Evolutionary conservation across 2,797 vertebrate genomes (phyloP).

Genomic region (Pangasius larnaudii): DNA sequence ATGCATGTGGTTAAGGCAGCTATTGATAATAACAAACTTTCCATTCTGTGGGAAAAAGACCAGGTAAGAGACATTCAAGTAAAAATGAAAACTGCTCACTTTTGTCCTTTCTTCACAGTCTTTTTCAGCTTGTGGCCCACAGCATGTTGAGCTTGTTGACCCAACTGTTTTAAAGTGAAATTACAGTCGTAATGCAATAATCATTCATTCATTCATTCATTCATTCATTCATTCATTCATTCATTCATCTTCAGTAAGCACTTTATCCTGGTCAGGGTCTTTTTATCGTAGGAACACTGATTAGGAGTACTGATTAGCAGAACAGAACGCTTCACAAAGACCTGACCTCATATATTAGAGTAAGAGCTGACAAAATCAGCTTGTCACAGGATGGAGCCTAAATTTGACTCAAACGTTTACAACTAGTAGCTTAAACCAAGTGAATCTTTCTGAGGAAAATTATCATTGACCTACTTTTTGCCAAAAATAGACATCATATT

Average conservation of each 20-base stretch:
- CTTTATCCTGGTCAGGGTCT: not conserved
- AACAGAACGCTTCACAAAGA: not conserved
- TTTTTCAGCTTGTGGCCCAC: not conserved
- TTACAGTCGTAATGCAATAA: not conserved
- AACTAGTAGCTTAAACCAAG: not conserved
- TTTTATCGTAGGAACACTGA: not conserved
- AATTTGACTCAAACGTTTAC: not conserved
- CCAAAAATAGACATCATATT: too few species aligned
- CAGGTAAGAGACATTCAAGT: conserved; percentile 77
- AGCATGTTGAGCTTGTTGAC: not conserved
- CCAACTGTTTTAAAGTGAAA: not conserved
- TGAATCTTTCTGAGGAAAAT: not conserved
- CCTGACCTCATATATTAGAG: not conserved
- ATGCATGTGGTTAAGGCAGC: conserved; percentile 91
- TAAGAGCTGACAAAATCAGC: not conserved
- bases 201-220: not conserved
- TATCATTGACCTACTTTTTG: not conserved
- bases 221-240: too few species aligned
- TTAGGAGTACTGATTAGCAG: not conserved
- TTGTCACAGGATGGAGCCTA: not conserved
- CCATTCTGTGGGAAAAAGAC: conserved; percentile 91
- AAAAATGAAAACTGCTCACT: not conserved
- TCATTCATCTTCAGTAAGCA: not conserved
- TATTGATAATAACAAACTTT: conserved; percentile 87
- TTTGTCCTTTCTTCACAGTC: not conserved